These are phyloP conservation scores for Prosapia bicincta DNA, from an alignment of 2,888 invertebrate species.

Conservation along the genomic window DNA sequence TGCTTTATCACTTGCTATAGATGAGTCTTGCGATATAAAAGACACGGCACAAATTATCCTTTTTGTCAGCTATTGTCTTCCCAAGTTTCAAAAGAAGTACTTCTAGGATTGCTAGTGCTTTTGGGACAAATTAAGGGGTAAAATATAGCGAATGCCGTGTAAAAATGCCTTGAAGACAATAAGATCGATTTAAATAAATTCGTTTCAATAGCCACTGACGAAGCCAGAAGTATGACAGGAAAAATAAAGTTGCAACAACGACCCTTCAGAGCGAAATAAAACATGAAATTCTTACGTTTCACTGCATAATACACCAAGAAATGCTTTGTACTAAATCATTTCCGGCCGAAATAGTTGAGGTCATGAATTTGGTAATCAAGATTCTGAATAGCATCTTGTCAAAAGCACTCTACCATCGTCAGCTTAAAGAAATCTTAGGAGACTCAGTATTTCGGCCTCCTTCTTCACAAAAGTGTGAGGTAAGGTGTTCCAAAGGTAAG, in stretches of 20 bases:
- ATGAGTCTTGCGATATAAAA: conserved; percentile 42
- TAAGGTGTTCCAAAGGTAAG: conserved; percentile 36
- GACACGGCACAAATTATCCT: conserved; percentile 40
- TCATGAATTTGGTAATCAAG: conserved; percentile 38
- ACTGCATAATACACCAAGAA: conserved; percentile 32
- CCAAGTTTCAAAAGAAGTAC: conserved; percentile 35
- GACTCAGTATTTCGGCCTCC: conserved; percentile 34
- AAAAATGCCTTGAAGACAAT: conserved; percentile 29
- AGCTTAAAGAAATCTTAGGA: conserved; percentile 36
- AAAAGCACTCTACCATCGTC: conserved; percentile 35
- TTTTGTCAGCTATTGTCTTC: conserved; percentile 38
- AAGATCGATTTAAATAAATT: conserved; percentile 32
- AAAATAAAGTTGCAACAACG: conserved; percentile 2
- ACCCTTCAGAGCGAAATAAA: conserved; percentile 27
- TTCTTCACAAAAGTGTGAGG: conserved; percentile 36
- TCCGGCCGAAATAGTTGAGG: conserved; percentile 37
- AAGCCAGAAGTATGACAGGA: conserved; percentile 38
- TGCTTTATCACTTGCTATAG: conserved; percentile 39
- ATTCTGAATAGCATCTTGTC: conserved; percentile 37
- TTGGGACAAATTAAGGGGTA: conserved; percentile 34
- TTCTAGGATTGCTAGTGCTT: conserved; percentile 34
- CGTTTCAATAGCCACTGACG: conserved; percentile 39
- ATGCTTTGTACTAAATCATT: conserved; percentile 35
- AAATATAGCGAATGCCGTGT: conserved; percentile 41
- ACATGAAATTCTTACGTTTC: conserved; percentile 27